Conservation (phyloP, 2,888 invertebrate genomes). For the Nebria brevicollis region DNA sequence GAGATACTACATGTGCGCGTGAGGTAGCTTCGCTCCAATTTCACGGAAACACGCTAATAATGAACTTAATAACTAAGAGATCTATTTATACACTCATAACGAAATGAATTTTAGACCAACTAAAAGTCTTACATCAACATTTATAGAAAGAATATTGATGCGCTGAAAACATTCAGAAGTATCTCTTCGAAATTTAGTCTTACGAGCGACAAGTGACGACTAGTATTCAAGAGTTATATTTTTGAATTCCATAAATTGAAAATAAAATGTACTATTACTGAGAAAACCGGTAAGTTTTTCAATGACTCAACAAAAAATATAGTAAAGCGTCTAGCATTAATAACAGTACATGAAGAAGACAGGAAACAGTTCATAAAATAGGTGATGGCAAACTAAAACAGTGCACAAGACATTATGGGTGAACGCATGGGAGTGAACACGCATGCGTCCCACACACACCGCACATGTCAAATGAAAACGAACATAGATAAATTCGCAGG, state of each 20-base stretch:
- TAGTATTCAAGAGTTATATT: too few relatives aligned
- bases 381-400: slow-evolving; percentile 15
- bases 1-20: not conserved
- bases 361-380: slow-evolving; percentile 21
- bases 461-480: slow-evolving; percentile 11
- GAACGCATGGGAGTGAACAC: not conserved
- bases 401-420: not conserved
- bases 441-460: not conserved
- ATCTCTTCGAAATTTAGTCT: too few relatives aligned
- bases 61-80: slow-evolving; percentile 4
- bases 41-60: slow-evolving; percentile 2
- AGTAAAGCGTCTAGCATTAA: slow-evolving; percentile 9
- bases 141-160: not conserved
- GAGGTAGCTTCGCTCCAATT: not conserved
- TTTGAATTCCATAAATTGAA: too few relatives aligned
- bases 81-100: slow-evolving; percentile 5
- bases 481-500: slow-evolving; percentile 56
- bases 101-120: too few relatives aligned
- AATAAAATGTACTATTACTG: too few relatives aligned
- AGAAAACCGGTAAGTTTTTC: too few relatives aligned
- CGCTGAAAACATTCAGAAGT: not conserved
- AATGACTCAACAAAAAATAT: not conserved
- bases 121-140: too few relatives aligned
- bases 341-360: slow-evolving; percentile 19
- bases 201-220: too few relatives aligned